Base-by-base conservation (phyloP, 2,113 vertebrate species). In the Prinia subflava region DNA sequence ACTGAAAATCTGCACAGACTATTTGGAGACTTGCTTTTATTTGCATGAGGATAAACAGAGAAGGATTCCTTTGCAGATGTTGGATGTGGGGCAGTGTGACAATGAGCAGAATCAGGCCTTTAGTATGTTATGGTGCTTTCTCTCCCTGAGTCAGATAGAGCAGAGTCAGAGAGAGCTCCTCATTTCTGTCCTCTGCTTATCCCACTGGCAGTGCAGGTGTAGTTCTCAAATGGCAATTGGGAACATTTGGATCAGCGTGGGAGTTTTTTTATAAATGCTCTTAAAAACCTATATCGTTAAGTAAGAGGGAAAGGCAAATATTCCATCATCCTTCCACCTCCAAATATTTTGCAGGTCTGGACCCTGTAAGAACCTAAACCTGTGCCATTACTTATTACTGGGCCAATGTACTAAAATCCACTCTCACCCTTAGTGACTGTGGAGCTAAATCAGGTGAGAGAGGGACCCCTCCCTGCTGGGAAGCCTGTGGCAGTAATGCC, bases 261-360 rank as follows among this genome's bases (percentile, higher is more conserved):
- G 0, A 11, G 59, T 49, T 79, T 73, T n/a, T 47, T 65, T 67
- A 47, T 14, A 81, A 80, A 55, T 7, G 5, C 2, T 89, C 30
- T 78, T 74, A 16, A 64, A 64, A 77, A 60, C 2, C 10, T 37
- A 9, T 28, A 8, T 89, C 16, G 9, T 55, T 63, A 68, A 41
- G 22, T 22, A 53, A 70, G 18, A 75, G 16, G 37, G 56, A 89
- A 86, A 68, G 14, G n/a, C 19, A 67, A 44, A 60, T 21, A 14
- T 0, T 2, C 5, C 27, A 50, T 46, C 2, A 1, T 22, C 15
- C 24, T 2, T 14, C 21, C 15, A 15, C 6, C 15, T n/a, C 4
- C 19, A 47, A 15, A 60, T 42, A 15, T 8, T 82, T 82, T 75
- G 20, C 37, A 24, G 9, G 9, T 67, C 56, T 0, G 1, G 47